phyloP scores from a whole-genome alignment of 2,888 invertebrate genomes.

The Andrena fulva region DNA sequence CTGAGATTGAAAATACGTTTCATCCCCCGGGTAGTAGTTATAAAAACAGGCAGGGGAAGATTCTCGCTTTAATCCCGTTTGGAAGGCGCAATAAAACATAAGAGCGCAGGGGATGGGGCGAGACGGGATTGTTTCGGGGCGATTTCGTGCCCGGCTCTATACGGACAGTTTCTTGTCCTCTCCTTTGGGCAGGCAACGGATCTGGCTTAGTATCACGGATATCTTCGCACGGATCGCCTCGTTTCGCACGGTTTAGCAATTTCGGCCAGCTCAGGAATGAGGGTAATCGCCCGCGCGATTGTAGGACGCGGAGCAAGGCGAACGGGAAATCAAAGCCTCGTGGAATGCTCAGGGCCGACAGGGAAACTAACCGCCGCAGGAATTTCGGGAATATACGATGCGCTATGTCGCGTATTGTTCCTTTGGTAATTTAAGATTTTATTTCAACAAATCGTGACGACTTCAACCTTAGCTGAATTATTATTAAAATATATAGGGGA shows the following conservation, averaged over 20 bases:
- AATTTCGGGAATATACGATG: background rate
- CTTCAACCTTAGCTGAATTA: no score
- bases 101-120: background rate
- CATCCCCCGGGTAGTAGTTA: background rate
- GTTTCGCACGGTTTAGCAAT: constrained; percentile 29
- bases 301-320: no score
- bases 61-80: constrained; percentile 40
- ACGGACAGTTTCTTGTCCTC: constrained; percentile 33
- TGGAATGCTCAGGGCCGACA: background rate
- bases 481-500: no score
- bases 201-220: constrained; percentile 5
- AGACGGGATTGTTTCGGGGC: constrained; percentile 37
- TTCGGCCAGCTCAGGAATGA: constrained; percentile 5
- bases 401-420: background rate
- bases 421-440: background rate
- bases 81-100: constrained; percentile 18
- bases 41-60: constrained; percentile 15
- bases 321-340: constrained; percentile 4
- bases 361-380: background rate
- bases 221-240: constrained; percentile 24
- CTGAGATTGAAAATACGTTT: constrained; percentile 2
- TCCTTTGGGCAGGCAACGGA: constrained; percentile 5
- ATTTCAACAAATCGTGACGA: no score
- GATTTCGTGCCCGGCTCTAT: constrained; percentile 21
- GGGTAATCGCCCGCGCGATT: background rate